Conservation (phyloP, 2,797 vertebrate species). For the Scolopax rusticola region DNA sequence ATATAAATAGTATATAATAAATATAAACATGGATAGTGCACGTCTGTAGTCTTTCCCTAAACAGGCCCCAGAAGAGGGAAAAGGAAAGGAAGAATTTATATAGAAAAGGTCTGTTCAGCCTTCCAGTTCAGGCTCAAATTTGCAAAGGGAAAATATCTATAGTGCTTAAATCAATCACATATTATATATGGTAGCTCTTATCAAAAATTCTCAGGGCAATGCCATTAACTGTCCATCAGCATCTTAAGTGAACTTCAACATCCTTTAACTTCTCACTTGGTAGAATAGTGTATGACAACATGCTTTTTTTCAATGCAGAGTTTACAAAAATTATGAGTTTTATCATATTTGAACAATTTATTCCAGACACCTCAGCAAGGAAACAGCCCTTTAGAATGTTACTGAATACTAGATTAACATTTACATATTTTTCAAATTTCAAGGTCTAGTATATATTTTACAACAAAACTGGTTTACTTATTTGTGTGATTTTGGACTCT, state of each 20-base stretch:
- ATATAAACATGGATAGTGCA: not conserved
- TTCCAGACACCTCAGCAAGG: not conserved
- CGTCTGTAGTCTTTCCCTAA: not conserved
- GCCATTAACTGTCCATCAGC: not conserved
- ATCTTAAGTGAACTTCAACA: not conserved
- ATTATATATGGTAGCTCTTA: not conserved
- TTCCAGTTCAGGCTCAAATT: not conserved
- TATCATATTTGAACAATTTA: not conserved
- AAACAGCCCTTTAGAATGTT: not conserved
- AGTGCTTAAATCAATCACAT: not conserved
- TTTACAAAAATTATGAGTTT: not conserved
- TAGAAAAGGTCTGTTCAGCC: not conserved
- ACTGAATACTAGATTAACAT: not conserved
- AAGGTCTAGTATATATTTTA: not conserved
- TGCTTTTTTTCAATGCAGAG: not conserved
- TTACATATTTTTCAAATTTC: not conserved
- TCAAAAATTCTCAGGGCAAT: not conserved
- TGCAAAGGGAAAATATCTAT: not conserved
- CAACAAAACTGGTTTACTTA: not conserved
- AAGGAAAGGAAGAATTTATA: not conserved
- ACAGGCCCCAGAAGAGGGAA: not conserved
- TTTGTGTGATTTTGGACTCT: not conserved
- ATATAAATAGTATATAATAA: not conserved
- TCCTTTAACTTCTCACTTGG: not conserved
- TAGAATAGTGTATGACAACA: rapidly evolving